Conservation (phyloP, 2,797 vertebrate species). For the Sebastes ruberrimus region DNA sequence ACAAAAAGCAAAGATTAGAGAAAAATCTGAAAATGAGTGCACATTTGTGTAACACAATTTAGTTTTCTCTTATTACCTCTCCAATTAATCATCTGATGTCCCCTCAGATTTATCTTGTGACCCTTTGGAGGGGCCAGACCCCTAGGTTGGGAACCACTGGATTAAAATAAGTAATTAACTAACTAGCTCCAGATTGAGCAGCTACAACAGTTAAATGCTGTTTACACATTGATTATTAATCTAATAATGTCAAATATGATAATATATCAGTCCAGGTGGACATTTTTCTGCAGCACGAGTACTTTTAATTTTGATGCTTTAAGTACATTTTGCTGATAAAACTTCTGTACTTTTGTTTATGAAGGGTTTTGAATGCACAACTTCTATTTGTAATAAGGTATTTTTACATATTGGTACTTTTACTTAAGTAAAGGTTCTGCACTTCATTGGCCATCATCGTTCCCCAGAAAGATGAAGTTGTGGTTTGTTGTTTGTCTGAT, state of each 20-base stretch:
- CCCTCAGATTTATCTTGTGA: background rate
- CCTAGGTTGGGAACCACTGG: background rate
- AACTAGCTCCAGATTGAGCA: background rate
- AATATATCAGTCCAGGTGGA: background rate
- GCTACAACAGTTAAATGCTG: background rate
- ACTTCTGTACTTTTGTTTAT: background rate
- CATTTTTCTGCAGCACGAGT: background rate
- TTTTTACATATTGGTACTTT: background rate
- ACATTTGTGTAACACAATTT: background rate
- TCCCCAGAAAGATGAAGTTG: background rate
- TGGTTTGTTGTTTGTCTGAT: too few species aligned
- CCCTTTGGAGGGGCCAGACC: background rate
- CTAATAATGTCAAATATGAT: background rate
- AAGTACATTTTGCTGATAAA: background rate
- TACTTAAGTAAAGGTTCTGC: background rate
- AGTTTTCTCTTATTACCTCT: background rate
- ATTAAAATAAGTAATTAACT: background rate
- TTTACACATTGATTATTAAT: background rate
- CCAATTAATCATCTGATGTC: background rate
- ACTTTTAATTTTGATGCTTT: background rate
- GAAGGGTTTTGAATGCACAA: background rate
- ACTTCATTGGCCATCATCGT: background rate
- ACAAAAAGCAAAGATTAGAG: too few species aligned
- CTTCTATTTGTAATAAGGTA: background rate
- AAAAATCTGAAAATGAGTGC: too few species aligned